Evolutionary conservation across 2,797 vertebrate species (phyloP), one percentile per base, ranked within the genome.

Genomic region (Prunella strophiata): DNA sequence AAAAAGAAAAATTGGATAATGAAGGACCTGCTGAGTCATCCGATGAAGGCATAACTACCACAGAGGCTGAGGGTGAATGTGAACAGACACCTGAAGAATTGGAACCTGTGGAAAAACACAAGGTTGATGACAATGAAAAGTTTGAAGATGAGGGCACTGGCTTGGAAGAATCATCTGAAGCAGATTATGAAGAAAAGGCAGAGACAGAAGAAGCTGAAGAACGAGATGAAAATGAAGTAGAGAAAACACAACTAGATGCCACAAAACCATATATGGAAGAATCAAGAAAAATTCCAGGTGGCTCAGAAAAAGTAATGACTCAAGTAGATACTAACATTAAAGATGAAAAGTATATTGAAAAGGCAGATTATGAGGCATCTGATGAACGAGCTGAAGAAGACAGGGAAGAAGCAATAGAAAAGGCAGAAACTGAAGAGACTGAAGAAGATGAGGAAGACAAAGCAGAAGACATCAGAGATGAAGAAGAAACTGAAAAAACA

Each of bases 21-120:
- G 97, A 97, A 82, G 98, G 97, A 58, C 95, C 98, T 45, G 97
- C 98, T 0, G 98, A 99, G 91, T 99, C 99, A 50, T 98, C 99
- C 2, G 99, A 99, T 93, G 99, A 99, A 97, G 99, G 99, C 29
- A 99, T 99, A 97, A 99, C 98, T n/a, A 99, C 99, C 67, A 99
- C 98, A 8, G 99, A 99, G 93, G 98, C 97, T 47, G 99, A 99
- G 91, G 99, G 98, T 40, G 99, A 99, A 36, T 98, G 95, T 92
- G 99, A 98, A 83, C 98, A 98, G 17, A 99, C 99, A 32, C 99
- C 99, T 2, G 99, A 99, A 79, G 99, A 99, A 81, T 85, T 98
- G 85, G 98, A 98, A 87, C 90, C 98, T 5, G 98, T 98, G 25
- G 98, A 95, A 89, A 99, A 99, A 96, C 98, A 98, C 47, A 98